Percentiles rank a stretch among this genome's conserved stretches.
Conservation (phyloP, 2,113 vertebrate species). For the Sardina pilchardus region DNA sequence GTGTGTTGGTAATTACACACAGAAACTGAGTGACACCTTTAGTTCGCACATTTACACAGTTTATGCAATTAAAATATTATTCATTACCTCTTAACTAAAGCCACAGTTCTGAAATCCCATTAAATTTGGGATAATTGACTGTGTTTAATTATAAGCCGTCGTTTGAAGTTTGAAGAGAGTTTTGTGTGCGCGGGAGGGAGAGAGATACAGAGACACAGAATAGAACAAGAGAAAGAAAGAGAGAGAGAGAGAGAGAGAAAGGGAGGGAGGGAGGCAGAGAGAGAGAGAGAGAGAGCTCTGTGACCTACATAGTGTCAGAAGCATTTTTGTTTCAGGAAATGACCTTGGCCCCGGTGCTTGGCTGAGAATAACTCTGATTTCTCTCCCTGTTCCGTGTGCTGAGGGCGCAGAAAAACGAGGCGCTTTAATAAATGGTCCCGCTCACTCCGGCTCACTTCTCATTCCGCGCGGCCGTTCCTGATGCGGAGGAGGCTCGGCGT, state of each 20-base stretch:
- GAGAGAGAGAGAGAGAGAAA: slow-evolving; percentile 68
- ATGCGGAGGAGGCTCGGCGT: neutral
- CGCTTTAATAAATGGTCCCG: slow-evolving; percentile 46
- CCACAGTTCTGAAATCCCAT: slow-evolving; percentile 76
- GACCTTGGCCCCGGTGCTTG: slow-evolving; percentile 75
- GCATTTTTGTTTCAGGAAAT: slow-evolving; percentile 78
- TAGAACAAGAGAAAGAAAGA: neutral
- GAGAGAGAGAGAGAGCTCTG: slow-evolving; percentile 66
- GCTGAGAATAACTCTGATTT: slow-evolving; percentile 76
- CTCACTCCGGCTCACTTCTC: slow-evolving; percentile 19
- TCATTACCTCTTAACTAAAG: slow-evolving; percentile 85
- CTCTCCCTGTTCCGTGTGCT: slow-evolving; percentile 28
- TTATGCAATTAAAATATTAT: slow-evolving; percentile 83
- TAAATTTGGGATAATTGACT: slow-evolving; percentile 83
- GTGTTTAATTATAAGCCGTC: slow-evolving; percentile 79
- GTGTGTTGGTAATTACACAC: slow-evolving; percentile 75
- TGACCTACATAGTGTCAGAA: slow-evolving; percentile 76
- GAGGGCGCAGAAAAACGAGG: slow-evolving; percentile 23
- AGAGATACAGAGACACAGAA: neutral
- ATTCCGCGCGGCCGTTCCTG: neutral
- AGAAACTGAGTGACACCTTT: slow-evolving; percentile 69
- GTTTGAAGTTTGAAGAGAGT: slow-evolving; percentile 56
- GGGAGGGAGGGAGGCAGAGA: slow-evolving; percentile 65
- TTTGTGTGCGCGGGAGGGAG: neutral
- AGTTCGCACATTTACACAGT: slow-evolving; percentile 72